Evolutionary conservation across 1,140 invertebrate species (phyloP).

Genomic region (Papilio helenus): DNA sequence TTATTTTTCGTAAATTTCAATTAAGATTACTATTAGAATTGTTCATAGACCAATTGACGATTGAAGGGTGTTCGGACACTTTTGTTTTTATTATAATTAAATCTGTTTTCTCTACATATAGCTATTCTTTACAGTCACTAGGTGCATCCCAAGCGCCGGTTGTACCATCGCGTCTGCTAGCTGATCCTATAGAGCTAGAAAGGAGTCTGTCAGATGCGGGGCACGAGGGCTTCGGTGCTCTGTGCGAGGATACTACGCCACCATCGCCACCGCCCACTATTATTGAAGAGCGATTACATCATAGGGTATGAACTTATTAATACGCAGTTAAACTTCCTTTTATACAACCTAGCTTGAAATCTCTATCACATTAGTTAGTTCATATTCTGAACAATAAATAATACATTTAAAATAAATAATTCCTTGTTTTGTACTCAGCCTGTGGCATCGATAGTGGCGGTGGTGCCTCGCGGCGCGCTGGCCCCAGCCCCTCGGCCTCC

Average conservation of each 20-base stretch:
- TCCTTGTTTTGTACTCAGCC: conserved; percentile 61
- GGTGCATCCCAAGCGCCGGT: conserved; percentile 89
- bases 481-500: conserved; percentile 67
- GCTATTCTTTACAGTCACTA: conserved; percentile 83
- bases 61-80: too few relatives aligned
- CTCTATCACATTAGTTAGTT: too few relatives aligned
- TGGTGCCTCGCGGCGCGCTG: conserved; percentile 79
- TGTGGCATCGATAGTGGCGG: conserved; percentile 83
- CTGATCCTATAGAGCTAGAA: conserved; percentile 89
- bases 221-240: conserved; percentile 82
- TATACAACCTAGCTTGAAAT: too few relatives aligned
- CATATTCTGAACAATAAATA: background rate
- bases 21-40: too few relatives aligned
- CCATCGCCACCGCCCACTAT: conserved; percentile 73
- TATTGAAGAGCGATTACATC: conserved; percentile 74
- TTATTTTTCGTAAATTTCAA: background rate
- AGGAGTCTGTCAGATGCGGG: conserved; percentile 87
- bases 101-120: background rate
- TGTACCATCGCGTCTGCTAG: conserved; percentile 90
- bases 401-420: background rate
- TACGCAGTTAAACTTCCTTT: too few relatives aligned
- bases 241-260: conserved; percentile 66
- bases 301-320: conserved; percentile 57
- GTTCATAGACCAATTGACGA: too few relatives aligned
- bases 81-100: conserved; percentile 8